Conservation (phyloP, 2,888 invertebrate species). For the Aplocera efformata region DNA sequence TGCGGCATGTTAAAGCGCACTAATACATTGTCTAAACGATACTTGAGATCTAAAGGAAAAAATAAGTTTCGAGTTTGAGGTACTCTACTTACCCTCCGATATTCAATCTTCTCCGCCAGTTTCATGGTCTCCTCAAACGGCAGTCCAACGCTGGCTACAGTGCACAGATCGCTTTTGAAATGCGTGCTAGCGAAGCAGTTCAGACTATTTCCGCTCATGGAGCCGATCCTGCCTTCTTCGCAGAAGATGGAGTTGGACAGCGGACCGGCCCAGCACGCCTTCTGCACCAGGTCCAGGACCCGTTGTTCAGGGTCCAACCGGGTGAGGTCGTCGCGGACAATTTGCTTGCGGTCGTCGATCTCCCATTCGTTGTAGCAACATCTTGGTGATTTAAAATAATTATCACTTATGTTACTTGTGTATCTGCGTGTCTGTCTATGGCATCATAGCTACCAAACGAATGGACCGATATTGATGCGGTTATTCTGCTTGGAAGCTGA, state of each 20-base stretch:
- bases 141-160: conserved; percentile 54
- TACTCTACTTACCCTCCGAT: conserved; percentile 33
- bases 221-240: conserved; percentile 39
- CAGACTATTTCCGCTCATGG: conserved; percentile 39
- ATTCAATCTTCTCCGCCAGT: conserved; percentile 50
- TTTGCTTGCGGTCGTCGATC: conserved; percentile 42
- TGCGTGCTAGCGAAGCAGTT: conserved; percentile 36
- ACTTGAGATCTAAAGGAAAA: too few relatives aligned
- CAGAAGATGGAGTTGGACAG: conserved; percentile 61
- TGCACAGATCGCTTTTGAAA: conserved; percentile 46
- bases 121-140: conserved; percentile 58
- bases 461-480: too few relatives aligned
- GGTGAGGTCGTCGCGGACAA: conserved; percentile 47
- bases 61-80: too few relatives aligned
- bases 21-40: too few relatives aligned
- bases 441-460: too few relatives aligned
- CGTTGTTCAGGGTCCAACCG: conserved; percentile 46
- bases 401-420: too few relatives aligned
- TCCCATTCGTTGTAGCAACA: conserved; percentile 55
- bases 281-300: conserved; percentile 56
- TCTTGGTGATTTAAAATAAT: conserved; percentile 31
- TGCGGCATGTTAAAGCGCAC: too few relatives aligned
- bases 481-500: too few relatives aligned
- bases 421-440: too few relatives aligned
- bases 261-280: conserved; percentile 56